Base-by-base conservation (phyloP, 2,113 vertebrate species). In the Pterocles burchelli region DNA sequence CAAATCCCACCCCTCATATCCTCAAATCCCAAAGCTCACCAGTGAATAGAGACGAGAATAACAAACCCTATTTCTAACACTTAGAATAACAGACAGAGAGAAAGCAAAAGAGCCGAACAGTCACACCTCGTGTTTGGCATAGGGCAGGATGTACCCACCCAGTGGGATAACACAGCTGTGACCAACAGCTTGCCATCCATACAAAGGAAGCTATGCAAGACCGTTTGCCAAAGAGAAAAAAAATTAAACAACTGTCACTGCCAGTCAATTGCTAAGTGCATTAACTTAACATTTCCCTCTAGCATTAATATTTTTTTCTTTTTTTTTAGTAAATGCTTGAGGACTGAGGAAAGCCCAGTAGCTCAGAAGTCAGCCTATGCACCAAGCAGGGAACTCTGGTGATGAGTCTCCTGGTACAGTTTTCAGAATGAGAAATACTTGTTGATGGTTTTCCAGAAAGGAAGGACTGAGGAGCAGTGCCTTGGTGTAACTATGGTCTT, bases 101-200 rank as follows among this genome's bases (percentile, higher is more conserved):
- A 90, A 87, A 77, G 52, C 11, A 72, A 72, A 76, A 76, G 46
- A 90, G 58, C 34, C 29, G 68, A 87, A 73, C 28, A 73, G 72
- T 67, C 62, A 61, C 25, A 38, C 36, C 28, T 67, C 7, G 0
- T 58, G 55, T 83, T 73, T 63, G 55, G 75, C 81, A 81, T 59
- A 70, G 76, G 54, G 45, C 81, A 86, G 80, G 92, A 87, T 74
- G 61, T 79, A 79, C 48, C 84, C 88, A 91, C 84, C 83, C 84
- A 74, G 11, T 29, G 36, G 41, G 36, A 79, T 88, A 88, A 84
- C 57, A 76, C n/a, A 88, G 61, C 61, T 70, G 55, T 67, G 63
- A 79, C 63, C 43, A 78, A 73, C 72, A 83, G 15, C 73, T 73
- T 83, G 49, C 83, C 61, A 83, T 52, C 55, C 61, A 31, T 58